phyloP scores from a whole-genome alignment of 1,140 invertebrate genomes.

The Leptopilina boulardi region DNA sequence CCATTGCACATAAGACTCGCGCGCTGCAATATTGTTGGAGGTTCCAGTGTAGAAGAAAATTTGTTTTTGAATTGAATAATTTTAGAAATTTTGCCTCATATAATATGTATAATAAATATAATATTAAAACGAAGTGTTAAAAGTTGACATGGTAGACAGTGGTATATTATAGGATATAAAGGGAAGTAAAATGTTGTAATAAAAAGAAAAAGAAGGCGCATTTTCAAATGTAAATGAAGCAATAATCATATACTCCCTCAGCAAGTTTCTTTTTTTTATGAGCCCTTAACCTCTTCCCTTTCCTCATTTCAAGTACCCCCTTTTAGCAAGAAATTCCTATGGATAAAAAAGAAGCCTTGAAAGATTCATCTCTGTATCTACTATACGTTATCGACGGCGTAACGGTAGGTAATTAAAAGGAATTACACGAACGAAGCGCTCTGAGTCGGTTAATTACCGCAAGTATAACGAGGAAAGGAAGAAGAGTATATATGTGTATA shows the following conservation, averaged over 20 bases:
- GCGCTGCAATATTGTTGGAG: too few species aligned
- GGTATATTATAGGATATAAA: not conserved
- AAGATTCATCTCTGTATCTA: constrained; percentile 11
- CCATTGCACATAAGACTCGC: too few species aligned
- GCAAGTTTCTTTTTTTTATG: not conserved
- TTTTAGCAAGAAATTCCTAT: not conserved
- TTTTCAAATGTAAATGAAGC: constrained; percentile 25
- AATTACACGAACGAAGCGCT: constrained; percentile 31
- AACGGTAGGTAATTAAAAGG: constrained; percentile 30
- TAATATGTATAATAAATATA: too few species aligned
- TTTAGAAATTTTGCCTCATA: too few species aligned
- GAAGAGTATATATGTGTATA: constrained; percentile 36
- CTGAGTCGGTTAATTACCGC: constrained; percentile 38
- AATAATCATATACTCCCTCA: constrained; percentile 22
- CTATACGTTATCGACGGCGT: constrained; percentile 26
- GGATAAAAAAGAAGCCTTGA: constrained; percentile 22
- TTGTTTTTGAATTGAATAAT: too few species aligned
- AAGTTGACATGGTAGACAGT: too few species aligned
- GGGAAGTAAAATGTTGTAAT: not conserved
- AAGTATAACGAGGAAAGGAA: constrained; percentile 38
- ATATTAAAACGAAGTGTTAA: too few species aligned
- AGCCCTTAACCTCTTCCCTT: not conserved
- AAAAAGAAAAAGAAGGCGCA: not conserved
- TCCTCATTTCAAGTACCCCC: not conserved
- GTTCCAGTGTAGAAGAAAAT: too few species aligned